phyloP scores from a whole-genome alignment of 2,888 invertebrate species.

The Allacma fusca region DNA sequence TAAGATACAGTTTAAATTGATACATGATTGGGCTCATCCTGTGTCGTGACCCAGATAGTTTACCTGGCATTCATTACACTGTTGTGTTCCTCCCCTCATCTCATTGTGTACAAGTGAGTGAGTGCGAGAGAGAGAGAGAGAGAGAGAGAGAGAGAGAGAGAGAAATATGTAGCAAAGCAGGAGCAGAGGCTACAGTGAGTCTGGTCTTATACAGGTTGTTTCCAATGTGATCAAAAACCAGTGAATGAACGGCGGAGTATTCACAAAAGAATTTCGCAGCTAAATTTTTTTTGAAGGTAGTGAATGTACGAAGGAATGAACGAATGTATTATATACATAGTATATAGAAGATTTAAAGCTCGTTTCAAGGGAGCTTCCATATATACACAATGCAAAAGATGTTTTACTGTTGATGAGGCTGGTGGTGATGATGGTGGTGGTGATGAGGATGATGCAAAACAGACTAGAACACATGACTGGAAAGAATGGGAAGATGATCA shows the following conservation, averaged over 20 bases:
- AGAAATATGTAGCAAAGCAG: too few relatives aligned
- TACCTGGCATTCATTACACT: neutral
- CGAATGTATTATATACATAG: too few relatives aligned
- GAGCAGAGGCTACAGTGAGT: neutral
- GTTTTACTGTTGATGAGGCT: too few relatives aligned
- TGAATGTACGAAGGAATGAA: too few relatives aligned
- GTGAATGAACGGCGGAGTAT: neutral
- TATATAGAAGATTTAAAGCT: too few relatives aligned
- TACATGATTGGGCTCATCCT: conserved; percentile 10
- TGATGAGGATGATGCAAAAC: too few relatives aligned
- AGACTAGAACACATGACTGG: too few relatives aligned
- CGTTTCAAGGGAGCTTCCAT: too few relatives aligned
- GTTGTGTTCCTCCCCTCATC: neutral
- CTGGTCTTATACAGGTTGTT: neutral
- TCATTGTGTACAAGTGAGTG: too few relatives aligned
- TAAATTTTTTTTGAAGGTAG: neutral
- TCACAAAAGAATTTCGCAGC: conserved; percentile 6
- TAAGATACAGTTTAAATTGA: conserved; percentile 16
- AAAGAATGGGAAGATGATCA: too few relatives aligned
- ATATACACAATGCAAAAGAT: too few relatives aligned
- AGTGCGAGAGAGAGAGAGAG: neutral
- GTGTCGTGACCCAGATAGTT: conserved; percentile 13
- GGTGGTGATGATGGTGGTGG: too few relatives aligned
- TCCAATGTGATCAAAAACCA: conserved; percentile 5
- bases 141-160: neutral